These are phyloP conservation scores for Columba livia DNA, from an alignment of 2,113 vertebrate species.

Conservation along the genomic window DNA sequence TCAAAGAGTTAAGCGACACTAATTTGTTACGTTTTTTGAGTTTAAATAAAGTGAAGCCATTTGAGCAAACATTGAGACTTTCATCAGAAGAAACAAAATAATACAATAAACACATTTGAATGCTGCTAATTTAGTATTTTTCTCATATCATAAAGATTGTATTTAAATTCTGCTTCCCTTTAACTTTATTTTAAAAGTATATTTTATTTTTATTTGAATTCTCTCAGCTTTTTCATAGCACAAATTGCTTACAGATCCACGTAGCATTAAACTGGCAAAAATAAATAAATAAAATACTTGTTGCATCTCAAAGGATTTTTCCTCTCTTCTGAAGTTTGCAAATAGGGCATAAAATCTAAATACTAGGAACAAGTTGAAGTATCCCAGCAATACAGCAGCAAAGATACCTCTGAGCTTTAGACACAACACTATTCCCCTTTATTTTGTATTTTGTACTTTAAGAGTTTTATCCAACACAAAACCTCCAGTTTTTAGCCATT, in stretches of 20 bases:
- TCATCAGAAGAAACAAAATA: not conserved
- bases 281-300: slow-evolving; percentile 33
- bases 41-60: not conserved
- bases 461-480: slow-evolving; percentile 9
- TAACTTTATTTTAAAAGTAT: not conserved
- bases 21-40: not conserved
- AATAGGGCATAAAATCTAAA: not conserved
- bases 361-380: not conserved
- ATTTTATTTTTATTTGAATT: not conserved
- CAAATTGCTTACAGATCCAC: not conserved
- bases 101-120: not conserved
- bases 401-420: not conserved
- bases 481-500: slow-evolving; percentile 65
- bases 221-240: not conserved
- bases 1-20: not conserved
- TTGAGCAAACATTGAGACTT: not conserved
- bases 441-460: slow-evolving; percentile 17
- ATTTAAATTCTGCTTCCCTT: not conserved
- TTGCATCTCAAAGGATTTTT: not conserved
- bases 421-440: not conserved
- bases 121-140: not conserved
- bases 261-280: not conserved
- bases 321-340: not conserved
- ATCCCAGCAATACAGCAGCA: not conserved
- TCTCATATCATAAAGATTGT: not conserved